Evolutionary conservation across 2,888 invertebrate species (phyloP).

Genomic region (Spodoptera exigua): DNA sequence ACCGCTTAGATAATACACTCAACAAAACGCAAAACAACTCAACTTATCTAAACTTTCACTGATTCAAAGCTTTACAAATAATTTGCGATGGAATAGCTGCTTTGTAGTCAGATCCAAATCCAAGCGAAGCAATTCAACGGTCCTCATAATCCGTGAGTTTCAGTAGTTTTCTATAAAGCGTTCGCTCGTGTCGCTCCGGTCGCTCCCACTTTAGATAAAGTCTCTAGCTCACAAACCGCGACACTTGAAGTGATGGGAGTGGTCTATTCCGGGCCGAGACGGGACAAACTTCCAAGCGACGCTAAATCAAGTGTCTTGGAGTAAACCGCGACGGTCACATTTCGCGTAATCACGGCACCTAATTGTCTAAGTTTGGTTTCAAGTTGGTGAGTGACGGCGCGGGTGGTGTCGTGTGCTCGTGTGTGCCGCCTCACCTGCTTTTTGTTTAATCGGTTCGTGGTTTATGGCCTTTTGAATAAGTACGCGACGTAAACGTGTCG

Average conservation of each 20-base stretch:
- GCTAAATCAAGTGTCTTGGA: conserved; percentile 56
- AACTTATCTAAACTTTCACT: too few species aligned
- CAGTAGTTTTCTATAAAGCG: conserved; percentile 33
- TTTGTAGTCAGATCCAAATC: neutral
- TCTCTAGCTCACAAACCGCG: conserved; percentile 17
- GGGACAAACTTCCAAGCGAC: conserved; percentile 40
- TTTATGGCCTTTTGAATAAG: neutral
- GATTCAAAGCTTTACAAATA: too few species aligned
- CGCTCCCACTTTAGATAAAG: conserved; percentile 45
- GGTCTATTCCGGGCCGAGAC: conserved; percentile 17
- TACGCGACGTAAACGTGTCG: too few species aligned
- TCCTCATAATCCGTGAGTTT: conserved; percentile 17
- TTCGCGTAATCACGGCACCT: conserved; percentile 58
- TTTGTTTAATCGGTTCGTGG: conserved; percentile 12
- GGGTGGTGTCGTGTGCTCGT: conserved; percentile 6
- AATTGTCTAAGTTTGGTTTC: conserved; percentile 56
- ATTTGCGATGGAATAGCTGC: too few species aligned
- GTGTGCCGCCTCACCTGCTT: too few species aligned
- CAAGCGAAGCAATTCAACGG: conserved; percentile 27
- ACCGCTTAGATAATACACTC: too few species aligned
- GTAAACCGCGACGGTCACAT: conserved; percentile 55
- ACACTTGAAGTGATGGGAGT: conserved; percentile 45
- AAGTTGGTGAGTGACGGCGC: conserved; percentile 52
- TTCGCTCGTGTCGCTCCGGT: conserved; percentile 1
- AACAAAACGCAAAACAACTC: too few species aligned